phyloP scores from a whole-genome alignment of 2,113 vertebrate species.

The Oncorhynchus tshawytscha region DNA sequence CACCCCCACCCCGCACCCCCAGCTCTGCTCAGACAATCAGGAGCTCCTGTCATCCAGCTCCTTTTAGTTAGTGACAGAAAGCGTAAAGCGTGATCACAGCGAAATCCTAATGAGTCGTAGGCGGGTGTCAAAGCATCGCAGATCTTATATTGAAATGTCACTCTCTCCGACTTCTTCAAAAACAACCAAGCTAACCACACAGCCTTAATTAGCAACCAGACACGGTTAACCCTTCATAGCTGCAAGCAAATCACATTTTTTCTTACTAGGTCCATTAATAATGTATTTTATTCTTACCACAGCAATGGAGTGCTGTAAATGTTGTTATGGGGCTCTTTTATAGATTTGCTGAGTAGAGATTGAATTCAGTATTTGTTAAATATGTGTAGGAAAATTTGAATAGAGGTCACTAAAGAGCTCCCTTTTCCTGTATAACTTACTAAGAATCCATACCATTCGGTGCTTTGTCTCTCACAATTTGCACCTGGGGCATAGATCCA shows the following conservation, averaged over 20 bases:
- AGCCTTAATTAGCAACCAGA: not conserved
- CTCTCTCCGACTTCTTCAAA: conserved; percentile 16
- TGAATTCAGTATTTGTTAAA: too few species aligned
- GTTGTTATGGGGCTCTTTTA: too few species aligned
- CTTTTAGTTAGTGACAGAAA: conserved; percentile 57
- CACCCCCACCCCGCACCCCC: not conserved
- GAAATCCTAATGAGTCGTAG: conserved; percentile 73
- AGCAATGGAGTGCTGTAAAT: too few species aligned
- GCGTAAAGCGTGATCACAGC: conserved; percentile 64
- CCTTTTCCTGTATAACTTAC: too few species aligned
- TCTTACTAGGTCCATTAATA: too few species aligned
- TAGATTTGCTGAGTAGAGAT: too few species aligned
- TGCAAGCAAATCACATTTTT: conserved; percentile 37
- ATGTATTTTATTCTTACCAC: too few species aligned
- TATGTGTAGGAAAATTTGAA: too few species aligned
- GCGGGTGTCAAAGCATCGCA: conserved; percentile 60
- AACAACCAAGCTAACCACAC: conserved; percentile 1
- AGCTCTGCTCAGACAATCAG: conserved; percentile 14
- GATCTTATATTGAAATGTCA: conserved; percentile 43
- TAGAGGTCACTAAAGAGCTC: too few species aligned
- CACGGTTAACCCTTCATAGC: conserved; percentile 26
- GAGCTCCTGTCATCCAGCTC: too few species aligned
- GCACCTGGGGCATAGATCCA: conserved; percentile 81
- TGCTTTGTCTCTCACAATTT: not conserved
- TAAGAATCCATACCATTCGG: not conserved